Evolutionary conservation across 2,113 vertebrate genomes (phyloP).

Genomic region (Calidris pugnax): DNA sequence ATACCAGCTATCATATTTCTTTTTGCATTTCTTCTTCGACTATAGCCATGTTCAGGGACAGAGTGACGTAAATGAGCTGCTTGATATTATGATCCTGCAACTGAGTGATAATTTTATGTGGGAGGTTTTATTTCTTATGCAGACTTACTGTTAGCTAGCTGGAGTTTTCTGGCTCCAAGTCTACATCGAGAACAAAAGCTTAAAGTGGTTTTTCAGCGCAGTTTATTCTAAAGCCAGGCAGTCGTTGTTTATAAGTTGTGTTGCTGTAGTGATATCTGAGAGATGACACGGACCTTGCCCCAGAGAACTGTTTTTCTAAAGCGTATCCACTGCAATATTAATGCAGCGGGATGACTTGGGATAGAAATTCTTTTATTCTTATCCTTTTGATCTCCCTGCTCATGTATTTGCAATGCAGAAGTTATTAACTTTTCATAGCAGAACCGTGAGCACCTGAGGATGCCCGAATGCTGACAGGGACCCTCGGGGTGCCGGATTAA

Average conservation of each 20-base stretch:
- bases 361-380: neutral
- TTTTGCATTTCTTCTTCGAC: neutral
- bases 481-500: neutral
- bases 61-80: neutral
- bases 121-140: neutral
- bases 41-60: neutral
- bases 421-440: slow-evolving; percentile 37
- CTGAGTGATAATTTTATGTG: neutral
- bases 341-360: neutral
- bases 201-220: neutral
- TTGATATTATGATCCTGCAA: neutral
- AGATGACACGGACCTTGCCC: neutral
- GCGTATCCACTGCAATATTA: slow-evolving; percentile 6
- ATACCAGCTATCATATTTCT: neutral
- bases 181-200: neutral
- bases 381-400: neutral
- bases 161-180: neutral
- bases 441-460: neutral
- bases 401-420: neutral
- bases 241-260: neutral
- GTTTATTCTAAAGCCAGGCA: neutral
- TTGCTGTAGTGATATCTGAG: neutral
- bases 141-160: neutral
- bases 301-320: neutral
- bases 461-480: neutral